Evolutionary conservation across 2,797 vertebrate genomes (phyloP), one percentile per base, ranked within the genome.

Genomic region (Chelmon rostratus): DNA sequence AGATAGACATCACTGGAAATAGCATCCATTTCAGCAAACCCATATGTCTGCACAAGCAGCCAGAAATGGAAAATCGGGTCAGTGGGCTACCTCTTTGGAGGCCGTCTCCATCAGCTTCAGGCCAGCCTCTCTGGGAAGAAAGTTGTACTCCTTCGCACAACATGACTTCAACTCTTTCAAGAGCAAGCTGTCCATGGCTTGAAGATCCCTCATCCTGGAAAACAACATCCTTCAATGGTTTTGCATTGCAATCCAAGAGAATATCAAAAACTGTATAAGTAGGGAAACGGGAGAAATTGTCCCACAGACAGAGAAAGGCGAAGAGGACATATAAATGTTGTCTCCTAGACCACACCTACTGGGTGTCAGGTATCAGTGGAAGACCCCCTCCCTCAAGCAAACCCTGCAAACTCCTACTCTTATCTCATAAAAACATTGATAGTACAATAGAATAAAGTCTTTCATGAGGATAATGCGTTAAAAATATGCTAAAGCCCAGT

Each of bases 51-150:
- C 18, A 35, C 57, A 46, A 33, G 71, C 16, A 61, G 47, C 0
- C n/a, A 66, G 56, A 74, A 46, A n/a, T 35, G 13, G 23, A 21
- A 47, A 81, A 72, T n/a, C 79, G 38, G 75, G 74, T 82, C 64
- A 87, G 79, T 84, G 73, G 79, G 77, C 78, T 85, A 99, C 98
- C 97, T 97, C 96, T 19, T 94, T 84, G 31, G 96, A 88, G 21
- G 96, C 91, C 0, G 95, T 88, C 88, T 99, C 97, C 64, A 99
- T 98, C 85, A 98, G 89, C 85, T 92, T 96, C 83, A 99, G 94
- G 70, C 98, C 98, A 40, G 96, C 95, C 85, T 98, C 96, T 9
- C 94, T 96, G 71, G 98, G 98, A 85, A 97, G 96, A 86, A 97
- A 98, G 85, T 93, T 94, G 84, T 86, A 91, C 89, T 99, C 97